Evolutionary conservation across 2,113 vertebrate species (phyloP), one percentile per base, ranked within the genome.

Genomic region (Lanius ludovicianus): DNA sequence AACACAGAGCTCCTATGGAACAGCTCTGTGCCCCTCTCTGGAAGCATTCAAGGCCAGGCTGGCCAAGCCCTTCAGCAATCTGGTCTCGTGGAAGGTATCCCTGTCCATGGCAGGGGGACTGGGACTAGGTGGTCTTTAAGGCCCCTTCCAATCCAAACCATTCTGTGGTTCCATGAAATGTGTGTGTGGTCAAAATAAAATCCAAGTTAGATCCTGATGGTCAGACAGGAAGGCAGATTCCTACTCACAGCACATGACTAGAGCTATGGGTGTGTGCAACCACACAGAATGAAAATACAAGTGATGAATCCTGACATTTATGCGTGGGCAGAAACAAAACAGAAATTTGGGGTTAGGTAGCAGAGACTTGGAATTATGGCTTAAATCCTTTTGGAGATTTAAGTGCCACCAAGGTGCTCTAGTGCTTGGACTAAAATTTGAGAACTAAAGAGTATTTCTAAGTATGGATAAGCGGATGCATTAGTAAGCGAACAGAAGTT

Each of bases 401-500:
- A 87, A 87, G 67, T 7, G n/a, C 47, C 31, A n/a, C 84, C 69
- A 57, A 80, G 27, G 71, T 69, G 3, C 30, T 81, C 91, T 62
- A 87, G 46, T 46, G 79, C 23, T 90, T 53, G 17, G 49, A 75
- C n/a, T 42, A 62, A 86, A 89, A 92, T 44, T 78, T 44, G 53
- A 78, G 70, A n/a, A 64, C 65, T 60, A 49, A 47, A 87, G 62
- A 62, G 37, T 89, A 50, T 87, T 95, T 93, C 49, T 92, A 79
- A 89, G 86, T 42, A 25, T 71, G 85, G 55, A 27, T 84, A 83
- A 84, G 33, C 3, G 1, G 35, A 80, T 75, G 88, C 65, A 75
- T 93, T 93, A 81, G 53, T 63, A 91, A 95, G n/a, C 49, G 70
- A 95, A 92, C 56, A 76, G 55, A 68, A 89, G 52, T 80, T 81